Conservation (phyloP, 2,113 vertebrate species). For the Hyaena hyaena region DNA sequence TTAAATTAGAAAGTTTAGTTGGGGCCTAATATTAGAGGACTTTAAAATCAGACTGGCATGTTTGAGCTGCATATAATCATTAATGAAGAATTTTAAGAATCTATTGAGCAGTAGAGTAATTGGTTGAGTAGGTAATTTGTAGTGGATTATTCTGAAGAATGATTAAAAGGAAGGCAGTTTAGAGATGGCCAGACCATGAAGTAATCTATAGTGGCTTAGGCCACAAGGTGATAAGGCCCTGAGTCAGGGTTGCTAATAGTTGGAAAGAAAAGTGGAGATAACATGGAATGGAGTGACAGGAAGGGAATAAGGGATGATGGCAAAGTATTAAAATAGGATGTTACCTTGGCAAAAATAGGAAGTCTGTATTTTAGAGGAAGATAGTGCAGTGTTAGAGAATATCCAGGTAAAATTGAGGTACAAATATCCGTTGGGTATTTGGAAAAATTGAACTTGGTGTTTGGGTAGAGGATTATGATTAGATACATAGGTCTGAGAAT, state of each 20-base stretch:
- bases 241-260: neutral
- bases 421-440: neutral
- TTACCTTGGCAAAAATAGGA: neutral
- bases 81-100: neutral
- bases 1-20: slow-evolving; percentile 28
- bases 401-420: neutral
- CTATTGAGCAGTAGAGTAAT: neutral
- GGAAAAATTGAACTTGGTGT: neutral
- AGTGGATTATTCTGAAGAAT: neutral
- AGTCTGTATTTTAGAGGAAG: neutral
- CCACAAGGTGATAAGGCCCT: neutral
- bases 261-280: slow-evolving; percentile 30
- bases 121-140: neutral
- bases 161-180: neutral
- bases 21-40: neutral
- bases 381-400: slow-evolving; percentile 17
- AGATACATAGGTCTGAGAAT: neutral
- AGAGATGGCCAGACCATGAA: neutral
- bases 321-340: neutral
- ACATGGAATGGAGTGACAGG: neutral
- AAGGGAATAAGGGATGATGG: neutral
- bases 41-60: neutral
- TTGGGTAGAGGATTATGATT: neutral
- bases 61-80: neutral
- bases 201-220: neutral